Base-by-base conservation (phyloP, 2,888 invertebrate species). In the Steromphala cineraria region DNA sequence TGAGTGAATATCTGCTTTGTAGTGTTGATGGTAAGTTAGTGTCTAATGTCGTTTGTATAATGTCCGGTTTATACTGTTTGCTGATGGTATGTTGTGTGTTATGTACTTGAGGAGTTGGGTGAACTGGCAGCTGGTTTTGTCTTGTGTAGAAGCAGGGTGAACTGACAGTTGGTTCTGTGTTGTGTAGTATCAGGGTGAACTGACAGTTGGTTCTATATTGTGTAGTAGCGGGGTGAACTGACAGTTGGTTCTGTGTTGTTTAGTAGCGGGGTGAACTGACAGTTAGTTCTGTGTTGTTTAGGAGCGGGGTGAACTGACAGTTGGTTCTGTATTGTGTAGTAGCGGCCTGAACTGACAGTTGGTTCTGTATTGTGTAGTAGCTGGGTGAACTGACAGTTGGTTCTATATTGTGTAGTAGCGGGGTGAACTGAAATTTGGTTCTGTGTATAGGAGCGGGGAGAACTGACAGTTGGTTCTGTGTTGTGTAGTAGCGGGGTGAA, bases 181-280 rank as follows among this genome's bases (percentile, higher is more conserved):
- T n/a, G 76, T 86, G 21, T 79, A 92, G 91, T 90, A 92, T 79
- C 83, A 87, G 53, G 82, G 88, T 53, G 88, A 90, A 53, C 53
- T 91, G 31, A n/a, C n/a, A n/a, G n/a, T n/a, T n/a, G n/a, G 5
- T 74, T 13, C 2, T 79, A 10, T 53, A n/a, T n/a, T n/a, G 76
- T 86, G 21, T 79, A 92, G 91, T 90, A 92, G 79, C 83, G 87
- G 53, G 82, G 88, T 53, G 88, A 90, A 53, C 53, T 91, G 31
- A n/a, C n/a, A n/a, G n/a, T n/a, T n/a, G n/a, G 5, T 74, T 13
- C 2, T 79, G 17, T 53, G n/a, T n/a, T n/a, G 76, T 86, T 24
- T 79, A 92, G 91, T 90, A 92, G 79, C 83, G 87, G 53, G 82
- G 88, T 53, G 88, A 90, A 53, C 53, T 91, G 31, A n/a, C n/a